phyloP scores from a whole-genome alignment of 2,113 vertebrate genomes.

The Lonchura striata region DNA sequence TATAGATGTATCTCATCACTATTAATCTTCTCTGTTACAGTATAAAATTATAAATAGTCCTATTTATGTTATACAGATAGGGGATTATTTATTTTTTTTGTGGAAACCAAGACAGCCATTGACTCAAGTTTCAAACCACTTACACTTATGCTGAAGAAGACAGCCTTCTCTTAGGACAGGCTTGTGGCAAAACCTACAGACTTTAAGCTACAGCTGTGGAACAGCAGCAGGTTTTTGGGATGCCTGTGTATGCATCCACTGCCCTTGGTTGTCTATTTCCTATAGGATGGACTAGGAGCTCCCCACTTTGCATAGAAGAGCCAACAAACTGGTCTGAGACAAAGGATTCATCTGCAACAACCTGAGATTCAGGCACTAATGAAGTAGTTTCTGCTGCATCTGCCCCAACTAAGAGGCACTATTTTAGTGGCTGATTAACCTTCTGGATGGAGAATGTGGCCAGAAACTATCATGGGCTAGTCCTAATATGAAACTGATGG shows the following conservation, averaged over 20 bases:
- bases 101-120: not conserved
- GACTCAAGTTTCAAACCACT: not conserved
- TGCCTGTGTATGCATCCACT: not conserved
- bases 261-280: not conserved
- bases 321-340: not conserved
- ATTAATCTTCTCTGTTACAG: not conserved
- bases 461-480: not conserved
- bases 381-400: not conserved
- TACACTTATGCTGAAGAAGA: not conserved
- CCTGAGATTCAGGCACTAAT: not conserved
- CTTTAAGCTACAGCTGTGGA: not conserved
- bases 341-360: not conserved
- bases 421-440: not conserved
- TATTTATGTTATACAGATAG: not conserved
- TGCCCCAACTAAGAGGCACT: accelerated
- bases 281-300: not conserved
- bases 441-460: not conserved
- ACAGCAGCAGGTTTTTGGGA: not conserved
- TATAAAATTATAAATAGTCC: not conserved
- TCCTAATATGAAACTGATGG: not conserved
- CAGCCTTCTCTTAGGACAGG: not conserved
- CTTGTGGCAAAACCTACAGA: not conserved
- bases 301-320: not conserved
- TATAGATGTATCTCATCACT: not conserved
- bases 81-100: no score